Conservation (phyloP, 2,113 vertebrate species). For the Oxyruncus cristatus region DNA sequence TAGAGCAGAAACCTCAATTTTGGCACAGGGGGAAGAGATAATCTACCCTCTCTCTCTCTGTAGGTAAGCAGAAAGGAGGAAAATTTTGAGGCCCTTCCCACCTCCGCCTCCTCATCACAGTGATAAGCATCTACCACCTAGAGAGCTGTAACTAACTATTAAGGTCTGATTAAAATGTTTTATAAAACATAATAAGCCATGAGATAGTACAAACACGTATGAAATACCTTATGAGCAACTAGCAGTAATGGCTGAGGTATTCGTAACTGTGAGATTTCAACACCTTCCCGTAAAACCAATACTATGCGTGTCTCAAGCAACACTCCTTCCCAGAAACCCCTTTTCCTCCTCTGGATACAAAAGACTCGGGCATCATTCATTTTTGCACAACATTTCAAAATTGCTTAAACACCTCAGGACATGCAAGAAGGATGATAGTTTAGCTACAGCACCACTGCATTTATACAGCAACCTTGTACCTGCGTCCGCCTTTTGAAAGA, state of each 20-base stretch:
- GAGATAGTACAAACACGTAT: conserved; percentile 17
- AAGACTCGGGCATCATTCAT: background rate
- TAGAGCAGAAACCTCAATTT: background rate
- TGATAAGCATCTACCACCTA: conserved; percentile 38
- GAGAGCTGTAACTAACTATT: conserved; percentile 31
- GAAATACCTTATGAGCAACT: background rate
- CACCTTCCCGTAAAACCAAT: background rate
- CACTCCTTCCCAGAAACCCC: background rate
- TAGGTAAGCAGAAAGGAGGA: background rate
- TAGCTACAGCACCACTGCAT: background rate
- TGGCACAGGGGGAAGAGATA: background rate
- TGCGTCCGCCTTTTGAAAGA: background rate
- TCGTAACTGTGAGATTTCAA: conserved; percentile 25
- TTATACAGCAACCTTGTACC: background rate
- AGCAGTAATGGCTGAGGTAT: background rate
- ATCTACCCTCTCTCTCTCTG: background rate
- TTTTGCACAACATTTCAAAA: conserved; percentile 1
- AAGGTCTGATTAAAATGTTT: conserved; percentile 13
- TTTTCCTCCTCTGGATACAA: background rate
- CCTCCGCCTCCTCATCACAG: background rate
- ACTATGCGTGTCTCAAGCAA: background rate
- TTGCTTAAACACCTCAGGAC: background rate
- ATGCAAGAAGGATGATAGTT: background rate
- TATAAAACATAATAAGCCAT: background rate
- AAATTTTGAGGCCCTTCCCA: conserved; percentile 63